Conservation (phyloP, 2,797 vertebrate species). For the Myotis myotis region DNA sequence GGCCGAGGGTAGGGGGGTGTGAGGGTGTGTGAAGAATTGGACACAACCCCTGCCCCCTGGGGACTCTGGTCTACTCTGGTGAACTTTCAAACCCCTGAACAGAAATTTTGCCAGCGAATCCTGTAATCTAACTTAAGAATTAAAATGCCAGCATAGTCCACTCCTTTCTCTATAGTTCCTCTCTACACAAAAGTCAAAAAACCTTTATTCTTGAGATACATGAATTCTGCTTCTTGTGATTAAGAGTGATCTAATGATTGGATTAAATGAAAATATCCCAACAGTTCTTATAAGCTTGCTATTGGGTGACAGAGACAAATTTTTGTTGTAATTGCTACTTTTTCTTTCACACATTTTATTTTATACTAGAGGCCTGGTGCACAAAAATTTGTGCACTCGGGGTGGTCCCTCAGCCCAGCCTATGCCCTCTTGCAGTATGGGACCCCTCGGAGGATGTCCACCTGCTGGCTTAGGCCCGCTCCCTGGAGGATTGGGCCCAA, state of each 20-base stretch:
- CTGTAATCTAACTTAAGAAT: not conserved
- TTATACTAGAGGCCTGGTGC: not conserved
- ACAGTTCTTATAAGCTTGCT: not conserved
- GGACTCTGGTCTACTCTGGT: not conserved
- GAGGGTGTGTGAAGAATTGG: too few relatives aligned
- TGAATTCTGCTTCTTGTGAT: not conserved
- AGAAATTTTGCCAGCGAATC: not conserved
- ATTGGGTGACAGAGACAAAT: not conserved
- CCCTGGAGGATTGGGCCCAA: too few relatives aligned
- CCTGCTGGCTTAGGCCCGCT: too few relatives aligned
- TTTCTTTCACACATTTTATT: not conserved
- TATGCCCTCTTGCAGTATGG: too few relatives aligned
- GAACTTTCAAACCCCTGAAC: not conserved
- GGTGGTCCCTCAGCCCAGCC: too few relatives aligned
- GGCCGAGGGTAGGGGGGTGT: too few relatives aligned
- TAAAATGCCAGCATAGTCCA: not conserved
- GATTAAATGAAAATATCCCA: not conserved
- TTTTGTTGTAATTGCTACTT: not conserved
- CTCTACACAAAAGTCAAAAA: not conserved
- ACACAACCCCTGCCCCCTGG: not conserved
- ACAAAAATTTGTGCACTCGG: too few relatives aligned
- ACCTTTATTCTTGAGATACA: not conserved
- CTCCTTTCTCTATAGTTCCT: not conserved
- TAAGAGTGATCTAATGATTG: not conserved
- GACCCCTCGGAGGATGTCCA: too few relatives aligned